Conservation (phyloP, 1,140 invertebrate genomes). For the Zophobas morio region DNA sequence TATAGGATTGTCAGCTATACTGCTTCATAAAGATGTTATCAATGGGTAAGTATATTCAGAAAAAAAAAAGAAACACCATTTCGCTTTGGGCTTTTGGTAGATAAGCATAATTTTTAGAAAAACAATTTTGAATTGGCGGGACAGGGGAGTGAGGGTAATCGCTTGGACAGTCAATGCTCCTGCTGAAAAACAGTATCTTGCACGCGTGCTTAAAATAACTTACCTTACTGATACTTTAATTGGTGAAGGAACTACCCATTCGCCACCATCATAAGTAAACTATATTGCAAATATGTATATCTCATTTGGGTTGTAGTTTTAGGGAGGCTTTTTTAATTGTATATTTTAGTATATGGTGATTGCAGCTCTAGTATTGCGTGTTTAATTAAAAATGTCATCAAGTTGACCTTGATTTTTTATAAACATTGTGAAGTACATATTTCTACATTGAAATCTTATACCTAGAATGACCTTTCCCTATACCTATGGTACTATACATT, state of each 20-base stretch:
- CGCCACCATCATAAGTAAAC: constrained; percentile 20
- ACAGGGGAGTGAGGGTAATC: constrained; percentile 72
- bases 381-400: no score
- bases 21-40: constrained; percentile 79
- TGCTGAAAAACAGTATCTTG: constrained; percentile 76
- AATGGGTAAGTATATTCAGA: constrained; percentile 71
- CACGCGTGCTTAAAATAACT: constrained; percentile 72
- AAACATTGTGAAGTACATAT: no score
- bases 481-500: no score
- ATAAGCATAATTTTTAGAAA: constrained; percentile 69
- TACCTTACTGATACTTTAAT: constrained; percentile 79
- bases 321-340: no score
- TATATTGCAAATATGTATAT: background rate
- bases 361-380: no score
- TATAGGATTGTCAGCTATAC: constrained; percentile 75
- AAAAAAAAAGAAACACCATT: background rate
- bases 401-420: no score
- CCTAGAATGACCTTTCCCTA: no score
- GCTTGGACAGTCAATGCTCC: constrained; percentile 79
- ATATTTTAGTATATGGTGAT: no score
- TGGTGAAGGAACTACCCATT: constrained; percentile 67
- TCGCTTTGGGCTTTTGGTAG: constrained; percentile 9
- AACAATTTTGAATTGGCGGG: constrained; percentile 72
- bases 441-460: no score
- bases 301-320: no score